Evolutionary conservation across 2,888 invertebrate species (phyloP), one percentile per base, ranked within the genome.

Genomic region (Taenaris catops): DNA sequence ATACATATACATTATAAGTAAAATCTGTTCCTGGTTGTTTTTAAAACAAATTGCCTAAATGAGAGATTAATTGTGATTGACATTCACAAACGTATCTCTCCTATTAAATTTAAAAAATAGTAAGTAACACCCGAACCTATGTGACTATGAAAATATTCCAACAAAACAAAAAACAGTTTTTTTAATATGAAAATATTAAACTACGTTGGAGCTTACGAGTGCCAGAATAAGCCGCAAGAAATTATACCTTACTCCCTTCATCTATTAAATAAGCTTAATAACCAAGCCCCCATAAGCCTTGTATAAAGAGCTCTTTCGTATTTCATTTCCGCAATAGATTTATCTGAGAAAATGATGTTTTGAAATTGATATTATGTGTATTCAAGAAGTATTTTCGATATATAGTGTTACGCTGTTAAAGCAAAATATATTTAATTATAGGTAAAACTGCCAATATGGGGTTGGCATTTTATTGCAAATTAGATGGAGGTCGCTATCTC

Each of bases 371-470:
- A 40, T 31, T 43, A 72, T 68, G 56, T 73, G 63, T 73, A 71
- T 71, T 78, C 71, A 70, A 70, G 63, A 49, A 38, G 72, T 80
- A 78, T 83, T 80, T 80, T 80, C 76, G 71, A 79, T 79, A 73
- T 72, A 63, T 80, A 80, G 76, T 69, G 67, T 71, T 72, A 72
- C 57, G 76, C 76, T 78, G 74, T 76, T 58, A 69, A 73, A 71
- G 60, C 28, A 34, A 42, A n/a, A 33, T 34, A 33, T 39, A 45
- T 21, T 38, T 37, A 39, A 37, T n/a, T 38, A 28, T 46, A 46
- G 41, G 39, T 23, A 31, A 38, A 41, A 31, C 37, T 46, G 27
- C 46, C 35, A 29, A 23, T 33, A 10, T 10, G 25, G 25, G 29
- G 25, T 39, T 39, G 42, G 34, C 28, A 33, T 37, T 38, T 21